These are phyloP conservation scores for Phalacrocorax pelagicus DNA, from an alignment of 2,113 vertebrate species.

Conservation along the genomic window DNA sequence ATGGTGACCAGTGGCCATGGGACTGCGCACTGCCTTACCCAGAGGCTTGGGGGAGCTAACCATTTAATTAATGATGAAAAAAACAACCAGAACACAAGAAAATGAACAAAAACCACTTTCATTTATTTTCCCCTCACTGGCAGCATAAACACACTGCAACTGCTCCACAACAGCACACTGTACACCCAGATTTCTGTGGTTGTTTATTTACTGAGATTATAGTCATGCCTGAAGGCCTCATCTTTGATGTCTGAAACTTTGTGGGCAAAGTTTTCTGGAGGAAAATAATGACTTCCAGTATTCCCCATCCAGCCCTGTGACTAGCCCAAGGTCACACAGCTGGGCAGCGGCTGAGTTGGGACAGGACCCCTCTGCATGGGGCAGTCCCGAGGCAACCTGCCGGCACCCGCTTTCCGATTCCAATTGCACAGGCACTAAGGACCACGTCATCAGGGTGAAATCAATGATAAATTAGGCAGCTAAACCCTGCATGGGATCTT, in stretches of 20 bases:
- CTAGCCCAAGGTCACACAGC: neutral
- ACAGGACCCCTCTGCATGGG: neutral
- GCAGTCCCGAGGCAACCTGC: neutral
- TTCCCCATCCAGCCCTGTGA: neutral
- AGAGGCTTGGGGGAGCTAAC: neutral
- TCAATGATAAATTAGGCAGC: neutral
- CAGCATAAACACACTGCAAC: neutral
- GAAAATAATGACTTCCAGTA: neutral
- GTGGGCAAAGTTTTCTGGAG: neutral
- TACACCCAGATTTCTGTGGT: neutral
- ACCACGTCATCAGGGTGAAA: neutral
- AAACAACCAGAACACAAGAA: neutral
- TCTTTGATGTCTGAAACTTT: constrained; percentile 29
- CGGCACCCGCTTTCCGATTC: neutral
- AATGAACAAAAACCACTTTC: neutral
- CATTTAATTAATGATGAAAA: neutral
- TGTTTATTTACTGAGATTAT: constrained; percentile 37
- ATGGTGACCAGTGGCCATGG: neutral
- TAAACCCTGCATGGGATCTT: neutral
- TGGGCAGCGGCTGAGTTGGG: neutral
- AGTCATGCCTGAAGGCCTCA: neutral
- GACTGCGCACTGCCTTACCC: neutral
- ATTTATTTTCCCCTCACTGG: constrained; percentile 1
- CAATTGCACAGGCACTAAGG: neutral
- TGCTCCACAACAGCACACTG: neutral